Evolutionary conservation across 2,797 vertebrate species (phyloP).

Genomic region (Notolepis coatsorum): DNA sequence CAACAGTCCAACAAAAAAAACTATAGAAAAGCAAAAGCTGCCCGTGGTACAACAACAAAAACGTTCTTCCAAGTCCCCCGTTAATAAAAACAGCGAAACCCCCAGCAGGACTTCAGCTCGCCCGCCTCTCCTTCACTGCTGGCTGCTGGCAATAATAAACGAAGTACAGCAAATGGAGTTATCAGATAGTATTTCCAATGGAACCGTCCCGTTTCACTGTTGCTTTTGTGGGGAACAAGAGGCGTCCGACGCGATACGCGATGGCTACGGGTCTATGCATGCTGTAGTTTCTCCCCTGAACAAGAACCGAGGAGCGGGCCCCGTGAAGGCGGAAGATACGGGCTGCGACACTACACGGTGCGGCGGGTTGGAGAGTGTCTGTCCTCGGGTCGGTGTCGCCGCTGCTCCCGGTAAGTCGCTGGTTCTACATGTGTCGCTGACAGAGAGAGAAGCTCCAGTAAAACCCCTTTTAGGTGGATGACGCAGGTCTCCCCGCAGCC

Average conservation of each 20-base stretch:
- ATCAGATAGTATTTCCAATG: constrained; percentile 87
- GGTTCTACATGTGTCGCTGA: constrained; percentile 95
- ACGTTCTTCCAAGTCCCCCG: constrained; percentile 51
- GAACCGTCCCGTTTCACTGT: constrained; percentile 57
- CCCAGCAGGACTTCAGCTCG: constrained; percentile 47
- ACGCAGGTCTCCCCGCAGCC: constrained; percentile 84
- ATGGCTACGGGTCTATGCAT: constrained; percentile 34
- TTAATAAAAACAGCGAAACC: constrained; percentile 39
- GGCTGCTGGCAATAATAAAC: constrained; percentile 35
- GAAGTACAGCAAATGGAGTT: constrained; percentile 80
- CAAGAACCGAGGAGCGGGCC: neutral
- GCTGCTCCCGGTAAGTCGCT: constrained; percentile 73
- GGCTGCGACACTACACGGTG: constrained; percentile 15
- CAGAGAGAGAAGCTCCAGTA: constrained; percentile 89
- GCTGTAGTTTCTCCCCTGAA: constrained; percentile 48
- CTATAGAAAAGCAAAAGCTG: constrained; percentile 30
- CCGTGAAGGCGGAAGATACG: neutral
- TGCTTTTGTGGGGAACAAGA: constrained; percentile 42
- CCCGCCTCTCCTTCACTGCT: no score
- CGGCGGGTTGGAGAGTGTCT: no score
- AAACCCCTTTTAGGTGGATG: constrained; percentile 81
- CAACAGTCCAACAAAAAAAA: constrained; percentile 47
- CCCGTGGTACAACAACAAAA: constrained; percentile 25
- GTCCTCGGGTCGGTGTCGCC: constrained; percentile 51
- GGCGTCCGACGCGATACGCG: constrained; percentile 65